A percentile compares a stretch with the other conserved stretches of the same genome.
Evolutionary conservation across 92 coral and sea anemone genomes (phyloP).

Genomic region (Porites divaricata): DNA sequence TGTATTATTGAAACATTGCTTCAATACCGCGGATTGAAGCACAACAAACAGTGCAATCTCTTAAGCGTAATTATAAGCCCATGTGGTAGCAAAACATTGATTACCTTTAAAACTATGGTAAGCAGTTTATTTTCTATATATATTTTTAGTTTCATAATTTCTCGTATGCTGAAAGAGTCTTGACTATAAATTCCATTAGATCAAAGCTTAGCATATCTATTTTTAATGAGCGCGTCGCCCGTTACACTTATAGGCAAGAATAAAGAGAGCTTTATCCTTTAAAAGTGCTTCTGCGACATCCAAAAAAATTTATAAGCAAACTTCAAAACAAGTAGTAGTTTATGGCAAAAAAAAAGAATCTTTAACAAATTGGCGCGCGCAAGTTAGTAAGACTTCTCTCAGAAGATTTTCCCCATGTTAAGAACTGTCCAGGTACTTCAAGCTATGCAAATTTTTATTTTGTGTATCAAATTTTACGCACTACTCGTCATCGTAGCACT

Average conservation of each 20-base stretch:
- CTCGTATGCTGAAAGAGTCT: background rate
- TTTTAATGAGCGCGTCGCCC: conserved; percentile 29
- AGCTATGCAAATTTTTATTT: conserved; percentile 21
- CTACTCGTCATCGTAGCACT: background rate
- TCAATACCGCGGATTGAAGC: conserved; percentile 13
- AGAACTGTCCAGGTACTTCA: background rate
- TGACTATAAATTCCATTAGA: conserved; percentile 34
- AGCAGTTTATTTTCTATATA: background rate
- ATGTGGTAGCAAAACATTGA: background rate
- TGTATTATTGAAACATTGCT: conserved; percentile 27
- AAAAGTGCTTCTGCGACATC: background rate
- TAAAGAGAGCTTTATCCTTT: background rate
- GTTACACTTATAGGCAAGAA: conserved; percentile 1
- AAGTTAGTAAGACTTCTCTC: no score
- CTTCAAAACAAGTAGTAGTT: background rate
- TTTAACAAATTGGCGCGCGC: background rate
- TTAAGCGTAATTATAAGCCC: background rate
- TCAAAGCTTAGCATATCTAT: conserved; percentile 7
- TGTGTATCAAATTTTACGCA: background rate
- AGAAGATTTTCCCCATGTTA: background rate
- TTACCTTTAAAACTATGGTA: background rate
- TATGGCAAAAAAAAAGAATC: background rate
- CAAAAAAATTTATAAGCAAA: background rate
- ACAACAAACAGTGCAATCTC: background rate
- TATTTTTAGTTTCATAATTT: background rate